A percentile compares a stretch with the other conserved stretches of the same genome.
These are phyloP conservation scores for Teleogryllus occipitalis DNA, from an alignment of 1,140 invertebrate genomes.

Conservation along the genomic window DNA sequence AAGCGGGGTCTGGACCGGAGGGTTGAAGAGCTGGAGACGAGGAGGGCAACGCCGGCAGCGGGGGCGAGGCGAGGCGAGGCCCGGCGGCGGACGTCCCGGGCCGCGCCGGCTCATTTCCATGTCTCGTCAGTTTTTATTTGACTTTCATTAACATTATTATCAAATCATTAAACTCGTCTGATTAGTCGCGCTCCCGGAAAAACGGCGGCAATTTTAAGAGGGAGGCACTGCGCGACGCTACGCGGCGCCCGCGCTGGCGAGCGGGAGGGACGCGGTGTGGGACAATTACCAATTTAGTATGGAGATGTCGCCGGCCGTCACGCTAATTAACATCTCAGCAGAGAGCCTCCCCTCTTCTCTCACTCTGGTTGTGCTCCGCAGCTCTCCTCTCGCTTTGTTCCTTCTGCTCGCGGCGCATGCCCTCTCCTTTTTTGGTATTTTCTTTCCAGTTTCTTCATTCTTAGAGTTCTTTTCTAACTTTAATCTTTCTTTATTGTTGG, in stretches of 20 bases:
- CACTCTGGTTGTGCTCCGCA: too few species aligned
- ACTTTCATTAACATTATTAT: slow-evolving; percentile 6
- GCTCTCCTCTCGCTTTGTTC: too few species aligned
- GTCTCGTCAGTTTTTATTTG: not conserved
- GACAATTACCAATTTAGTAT: slow-evolving; percentile 1
- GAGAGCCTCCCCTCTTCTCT: too few species aligned
- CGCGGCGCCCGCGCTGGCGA: too few species aligned
- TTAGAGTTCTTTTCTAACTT: too few species aligned
- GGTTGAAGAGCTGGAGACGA: not conserved
- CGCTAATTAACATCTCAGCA: not conserved
- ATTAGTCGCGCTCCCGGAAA: not conserved
- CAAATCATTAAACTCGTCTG: not conserved
- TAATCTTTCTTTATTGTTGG: too few species aligned
- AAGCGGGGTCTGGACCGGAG: not conserved
- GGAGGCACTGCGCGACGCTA: not conserved
- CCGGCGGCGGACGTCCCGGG: not conserved
- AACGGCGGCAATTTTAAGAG: not conserved
- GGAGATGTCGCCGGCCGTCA: not conserved
- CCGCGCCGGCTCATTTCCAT: not conserved
- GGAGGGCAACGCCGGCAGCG: not conserved
- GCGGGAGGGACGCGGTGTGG: not conserved
- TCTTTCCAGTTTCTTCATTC: too few species aligned
- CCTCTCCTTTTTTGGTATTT: too few species aligned
- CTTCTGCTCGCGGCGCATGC: too few species aligned
- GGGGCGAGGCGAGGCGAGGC: too few species aligned